A percentile compares a stretch with the other conserved stretches of the same genome.
phyloP scores from a whole-genome alignment of 1,140 invertebrate species.

The Calliopsis andreniformis region DNA sequence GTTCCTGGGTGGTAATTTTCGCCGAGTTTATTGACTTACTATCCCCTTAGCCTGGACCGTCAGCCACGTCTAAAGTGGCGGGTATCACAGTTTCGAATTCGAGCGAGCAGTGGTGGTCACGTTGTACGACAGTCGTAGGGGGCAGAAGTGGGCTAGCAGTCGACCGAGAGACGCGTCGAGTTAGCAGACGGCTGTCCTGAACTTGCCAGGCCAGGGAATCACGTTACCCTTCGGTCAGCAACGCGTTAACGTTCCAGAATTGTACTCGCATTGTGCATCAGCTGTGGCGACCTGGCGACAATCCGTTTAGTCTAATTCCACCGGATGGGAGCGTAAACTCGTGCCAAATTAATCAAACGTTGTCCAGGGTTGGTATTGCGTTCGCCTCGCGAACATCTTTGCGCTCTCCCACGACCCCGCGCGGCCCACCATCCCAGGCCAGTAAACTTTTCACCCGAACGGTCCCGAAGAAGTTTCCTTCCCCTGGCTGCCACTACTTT shows the following conservation, averaged over 20 bases:
- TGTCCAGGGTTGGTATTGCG: slow-evolving; percentile 20
- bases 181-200: slow-evolving; percentile 72
- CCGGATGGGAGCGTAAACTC: slow-evolving; percentile 68
- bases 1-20: slow-evolving; percentile 22
- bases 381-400: background rate
- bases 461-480: background rate
- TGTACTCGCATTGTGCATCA: slow-evolving; percentile 75
- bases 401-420: too few species aligned
- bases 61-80: background rate
- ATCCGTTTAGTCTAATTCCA: slow-evolving; percentile 80
- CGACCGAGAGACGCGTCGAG: slow-evolving; percentile 63
- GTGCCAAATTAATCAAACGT: slow-evolving; percentile 64
- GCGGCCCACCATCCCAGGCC: background rate
- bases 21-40: slow-evolving; percentile 30
- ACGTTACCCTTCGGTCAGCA: slow-evolving; percentile 74
- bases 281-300: slow-evolving; percentile 69
- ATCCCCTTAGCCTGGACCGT: background rate
- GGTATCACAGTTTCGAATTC: slow-evolving; percentile 41
- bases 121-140: slow-evolving; percentile 1
- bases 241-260: slow-evolving; percentile 73
- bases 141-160: slow-evolving; percentile 51
- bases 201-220: slow-evolving; percentile 71
- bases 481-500: slow-evolving; percentile 5
- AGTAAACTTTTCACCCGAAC: background rate
- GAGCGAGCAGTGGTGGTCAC: slow-evolving; percentile 20